phyloP scores from a whole-genome alignment of 53 echinoderm and acorn worm genomes.

The Crossaster papposus region DNA sequence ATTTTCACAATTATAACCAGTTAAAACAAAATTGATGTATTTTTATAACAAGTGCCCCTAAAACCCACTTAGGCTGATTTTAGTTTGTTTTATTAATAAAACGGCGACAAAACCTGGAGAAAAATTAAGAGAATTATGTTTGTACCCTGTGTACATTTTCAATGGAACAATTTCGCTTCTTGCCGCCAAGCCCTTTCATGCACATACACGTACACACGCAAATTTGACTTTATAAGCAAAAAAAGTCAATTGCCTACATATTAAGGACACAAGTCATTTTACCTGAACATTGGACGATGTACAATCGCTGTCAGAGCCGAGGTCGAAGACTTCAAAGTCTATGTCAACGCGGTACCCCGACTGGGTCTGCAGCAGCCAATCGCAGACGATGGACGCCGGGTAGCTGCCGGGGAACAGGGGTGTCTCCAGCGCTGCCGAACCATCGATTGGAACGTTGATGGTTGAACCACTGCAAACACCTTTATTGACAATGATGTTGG shows the following conservation, averaged over 20 bases:
- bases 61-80: too few relatives aligned
- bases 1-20: too few relatives aligned
- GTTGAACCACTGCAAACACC: constrained; percentile 46
- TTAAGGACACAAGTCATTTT: not conserved
- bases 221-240: too few relatives aligned
- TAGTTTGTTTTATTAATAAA: too few relatives aligned
- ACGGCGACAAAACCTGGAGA: too few relatives aligned
- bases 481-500: not conserved
- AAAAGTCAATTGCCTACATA: not conserved
- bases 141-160: too few relatives aligned
- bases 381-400: constrained; percentile 25
- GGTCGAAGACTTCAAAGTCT: constrained; percentile 1
- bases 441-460: constrained; percentile 19
- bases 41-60: too few relatives aligned
- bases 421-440: constrained; percentile 29
- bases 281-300: constrained; percentile 18
- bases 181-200: too few relatives aligned
- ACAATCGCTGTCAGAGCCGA: constrained; percentile 5
- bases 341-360: constrained; percentile 47
- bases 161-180: too few relatives aligned
- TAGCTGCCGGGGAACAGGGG: constrained; percentile 29
- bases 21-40: too few relatives aligned
- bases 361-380: constrained; percentile 41
- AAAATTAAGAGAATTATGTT: too few relatives aligned
- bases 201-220: too few relatives aligned